Evolutionary conservation across 1,140 invertebrate genomes (phyloP), one percentile per base, ranked within the genome.

Genomic region (Drosophila auraria): DNA sequence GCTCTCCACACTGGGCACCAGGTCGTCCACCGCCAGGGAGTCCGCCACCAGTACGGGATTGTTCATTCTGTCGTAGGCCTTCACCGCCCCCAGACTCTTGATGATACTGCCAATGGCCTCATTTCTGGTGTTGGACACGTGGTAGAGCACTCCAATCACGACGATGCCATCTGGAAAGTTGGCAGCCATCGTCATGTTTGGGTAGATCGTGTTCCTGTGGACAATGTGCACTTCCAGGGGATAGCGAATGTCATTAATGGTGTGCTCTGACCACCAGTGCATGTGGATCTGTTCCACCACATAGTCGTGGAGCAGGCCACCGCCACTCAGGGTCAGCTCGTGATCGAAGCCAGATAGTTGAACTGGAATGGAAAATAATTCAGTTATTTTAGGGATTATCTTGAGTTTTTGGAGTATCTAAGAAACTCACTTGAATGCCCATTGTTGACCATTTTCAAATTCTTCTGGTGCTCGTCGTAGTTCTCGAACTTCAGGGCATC

Each of bases 261-360:
- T 95, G 84, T 97, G 97, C 87, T 97, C 97, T 0, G 96, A 96
- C 57, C 95, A 94, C 96, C 96, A 97, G 83, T 97, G 97, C 79
- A 97, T 95, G 82, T 97, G 97, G 27, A 97, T 93, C 83, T 96
- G 95, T 38, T 95, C 94, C 49, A 97, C 93, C 11, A 94, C 82
- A 83, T 95, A 97, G 3, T 93, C 93, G 4, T 82, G 81, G 8
- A 92, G 91, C 14, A 94, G 83, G 27, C 95, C 87, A n/a, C 94
- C 94, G n/a, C 94, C 95, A 20, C 80, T 92, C 4, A 95, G 59
- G 14, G 84, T 91, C 50, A 94, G 80, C 15, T 93, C 86, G 14
- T 80, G 57, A 20, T 92, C 61, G 47, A 92, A 82, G 50, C 94
- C 82, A 71, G 92, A 89, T 2, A 95, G 82, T 93, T 92, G 91